Evolutionary conservation across 2,113 vertebrate species (phyloP).

Genomic region (Danionella cerebrum): DNA sequence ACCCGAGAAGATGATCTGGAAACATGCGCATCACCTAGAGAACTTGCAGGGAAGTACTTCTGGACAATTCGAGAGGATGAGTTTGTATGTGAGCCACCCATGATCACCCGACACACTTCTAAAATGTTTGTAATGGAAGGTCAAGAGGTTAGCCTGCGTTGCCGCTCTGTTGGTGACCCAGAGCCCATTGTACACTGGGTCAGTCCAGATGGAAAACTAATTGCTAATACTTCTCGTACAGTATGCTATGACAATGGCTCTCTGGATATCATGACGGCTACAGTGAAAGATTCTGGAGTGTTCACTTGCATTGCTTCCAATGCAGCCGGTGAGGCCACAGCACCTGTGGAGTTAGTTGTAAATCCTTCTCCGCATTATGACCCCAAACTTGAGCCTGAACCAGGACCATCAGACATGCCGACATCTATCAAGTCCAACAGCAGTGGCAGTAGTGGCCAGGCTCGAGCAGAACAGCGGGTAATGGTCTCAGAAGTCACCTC

Average conservation of each 20-base stretch:
- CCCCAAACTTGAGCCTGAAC: slow-evolving; percentile 65
- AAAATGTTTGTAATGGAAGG: slow-evolving; percentile 75
- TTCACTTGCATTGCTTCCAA: slow-evolving; percentile 76
- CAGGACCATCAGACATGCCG: slow-evolving; percentile 73
- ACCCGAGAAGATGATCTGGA: slow-evolving; percentile 73
- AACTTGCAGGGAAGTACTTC: slow-evolving; percentile 73
- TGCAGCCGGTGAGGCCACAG: slow-evolving; percentile 68
- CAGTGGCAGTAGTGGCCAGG: slow-evolving; percentile 51
- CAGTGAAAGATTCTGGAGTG: slow-evolving; percentile 69
- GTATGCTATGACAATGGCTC: slow-evolving; percentile 72
- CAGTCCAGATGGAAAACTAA: slow-evolving; percentile 70
- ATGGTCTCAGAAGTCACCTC: slow-evolving; percentile 62
- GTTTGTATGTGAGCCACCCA: slow-evolving; percentile 74
- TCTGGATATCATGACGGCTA: slow-evolving; percentile 69
- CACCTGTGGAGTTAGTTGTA: slow-evolving; percentile 67
- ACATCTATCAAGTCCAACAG: slow-evolving; percentile 72
- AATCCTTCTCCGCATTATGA: slow-evolving; percentile 71
- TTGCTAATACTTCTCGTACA: slow-evolving; percentile 69
- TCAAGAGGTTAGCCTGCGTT: slow-evolving; percentile 71
- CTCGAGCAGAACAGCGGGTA: slow-evolving; percentile 59
- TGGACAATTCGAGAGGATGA: slow-evolving; percentile 78
- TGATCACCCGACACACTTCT: slow-evolving; percentile 72
- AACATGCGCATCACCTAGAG: slow-evolving; percentile 69
- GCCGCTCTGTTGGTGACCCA: slow-evolving; percentile 70
- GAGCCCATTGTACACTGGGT: slow-evolving; percentile 74